Conservation (phyloP, 2,797 vertebrate species). For the Serranus cabrilla region DNA sequence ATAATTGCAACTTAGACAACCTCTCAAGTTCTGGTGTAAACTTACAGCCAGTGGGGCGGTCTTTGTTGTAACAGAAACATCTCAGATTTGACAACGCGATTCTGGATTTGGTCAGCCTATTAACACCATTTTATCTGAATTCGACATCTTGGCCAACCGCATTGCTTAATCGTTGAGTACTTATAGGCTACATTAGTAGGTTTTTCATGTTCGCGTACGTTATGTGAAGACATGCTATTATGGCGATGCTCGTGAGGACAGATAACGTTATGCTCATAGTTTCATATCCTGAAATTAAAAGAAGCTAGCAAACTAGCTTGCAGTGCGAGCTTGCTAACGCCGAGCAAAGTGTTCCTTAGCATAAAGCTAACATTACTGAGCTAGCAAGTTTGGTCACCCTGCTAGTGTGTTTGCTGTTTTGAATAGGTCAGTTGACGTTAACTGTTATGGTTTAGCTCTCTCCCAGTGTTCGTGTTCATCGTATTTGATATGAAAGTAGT, state of each 20-base stretch:
- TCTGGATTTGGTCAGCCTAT: slow-evolving; percentile 8
- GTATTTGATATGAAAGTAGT: not conserved
- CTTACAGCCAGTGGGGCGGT: not conserved
- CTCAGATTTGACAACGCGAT: slow-evolving; percentile 16
- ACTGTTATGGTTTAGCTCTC: not conserved
- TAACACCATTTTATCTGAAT: not conserved
- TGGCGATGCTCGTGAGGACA: slow-evolving; percentile 39
- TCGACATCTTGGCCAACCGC: not conserved
- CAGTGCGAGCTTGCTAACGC: slow-evolving; percentile 13
- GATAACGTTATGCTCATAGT: slow-evolving; percentile 1
- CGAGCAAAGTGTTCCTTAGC: slow-evolving; percentile 20
- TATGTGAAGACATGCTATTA: slow-evolving; percentile 33
- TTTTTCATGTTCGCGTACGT: not conserved
- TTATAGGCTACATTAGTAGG: not conserved
- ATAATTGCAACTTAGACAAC: not conserved
- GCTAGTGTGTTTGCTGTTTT: slow-evolving; percentile 18
- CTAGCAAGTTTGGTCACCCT: not conserved
- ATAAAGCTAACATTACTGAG: not conserved
- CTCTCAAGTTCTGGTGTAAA: not conserved
- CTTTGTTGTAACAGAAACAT: slow-evolving; percentile 11
- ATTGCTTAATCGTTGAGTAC: not conserved
- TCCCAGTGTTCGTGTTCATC: not conserved
- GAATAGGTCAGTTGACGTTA: not conserved
- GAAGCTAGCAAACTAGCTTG: slow-evolving; percentile 35
- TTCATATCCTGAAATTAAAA: slow-evolving; percentile 31